Conservation (phyloP, 2,113 vertebrate genomes). For the Ceratotherium simum region DNA sequence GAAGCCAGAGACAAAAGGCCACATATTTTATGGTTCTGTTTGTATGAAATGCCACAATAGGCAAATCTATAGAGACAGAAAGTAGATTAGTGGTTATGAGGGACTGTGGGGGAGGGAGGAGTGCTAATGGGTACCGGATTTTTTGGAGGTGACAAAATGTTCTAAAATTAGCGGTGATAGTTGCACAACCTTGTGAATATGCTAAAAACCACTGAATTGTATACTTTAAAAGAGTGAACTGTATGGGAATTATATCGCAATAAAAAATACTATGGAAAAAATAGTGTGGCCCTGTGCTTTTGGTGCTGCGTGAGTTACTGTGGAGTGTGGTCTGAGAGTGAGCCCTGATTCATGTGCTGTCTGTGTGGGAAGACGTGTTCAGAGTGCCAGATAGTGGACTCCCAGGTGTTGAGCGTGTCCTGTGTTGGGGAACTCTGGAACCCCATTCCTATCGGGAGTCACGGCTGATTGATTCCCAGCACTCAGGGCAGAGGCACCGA, state of each 20-base stretch:
- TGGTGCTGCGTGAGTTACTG: fast-evolving
- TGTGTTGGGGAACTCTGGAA: not conserved
- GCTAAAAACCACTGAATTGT: not conserved
- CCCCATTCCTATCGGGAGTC: not conserved
- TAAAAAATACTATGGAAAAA: not conserved
- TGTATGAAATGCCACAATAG: not conserved
- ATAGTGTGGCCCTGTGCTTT: not conserved
- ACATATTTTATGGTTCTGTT: not conserved
- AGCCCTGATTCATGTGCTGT: not conserved
- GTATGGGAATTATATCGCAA: not conserved
- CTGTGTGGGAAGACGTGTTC: not conserved
- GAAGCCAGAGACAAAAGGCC: not conserved
- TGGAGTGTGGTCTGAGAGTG: not conserved
- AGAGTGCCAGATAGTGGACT: not conserved
- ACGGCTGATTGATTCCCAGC: not conserved
- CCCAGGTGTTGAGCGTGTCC: not conserved
- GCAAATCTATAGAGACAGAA: not conserved
- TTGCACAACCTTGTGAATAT: not conserved
- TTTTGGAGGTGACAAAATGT: not conserved
- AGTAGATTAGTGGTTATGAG: not conserved
- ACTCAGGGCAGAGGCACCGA: not conserved
- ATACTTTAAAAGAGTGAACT: not conserved
- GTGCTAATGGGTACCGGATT: not conserved
- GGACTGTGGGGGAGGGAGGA: not conserved
- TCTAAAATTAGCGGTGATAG: not conserved